Base-by-base conservation (phyloP, 2,113 vertebrate genomes). In the Bubalus kerabau region DNA sequence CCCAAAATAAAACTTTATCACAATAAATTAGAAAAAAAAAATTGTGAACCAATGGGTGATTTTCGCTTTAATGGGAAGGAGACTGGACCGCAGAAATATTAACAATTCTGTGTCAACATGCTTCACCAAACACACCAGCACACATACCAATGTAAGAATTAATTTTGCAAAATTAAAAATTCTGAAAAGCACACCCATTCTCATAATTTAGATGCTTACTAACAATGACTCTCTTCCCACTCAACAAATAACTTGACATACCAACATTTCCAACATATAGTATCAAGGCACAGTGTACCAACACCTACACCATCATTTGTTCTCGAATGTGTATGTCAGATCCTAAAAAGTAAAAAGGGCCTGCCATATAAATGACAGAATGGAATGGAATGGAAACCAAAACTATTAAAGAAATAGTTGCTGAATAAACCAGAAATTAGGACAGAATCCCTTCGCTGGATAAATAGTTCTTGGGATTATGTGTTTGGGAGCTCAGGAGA, bases 191-290 rank as follows among this genome's bases (percentile, higher is more conserved):
- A 76, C 40, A 76, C 12, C 23, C 40, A 62, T 60, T 95, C 64
- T 97, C 90, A 76, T 87, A 64, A 93, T 87, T 96, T 83, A 94
- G 57, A 96, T 95, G 71, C 48, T 95, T 96, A 97, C 21, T 59
- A 95, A 92, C 46, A 97, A 91, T 67, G 57, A 50, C 60, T 92
- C 43, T 94, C 57, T 83, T 95, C 43, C 87, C 90, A 92, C 19
- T 64, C 78, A 78, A 96, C 43, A 95, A 97, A 88, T 92, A 92
- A 23, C 74, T 94, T 64, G 28, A 97, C 60, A 95, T 86, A 76
- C 36, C 91, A 90, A 97, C 93, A 96, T 95, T 95, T 81, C 88
- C 67, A 67, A 82, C 50, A 86, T 54, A 81, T 24, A 50, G 90
- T 87, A 81, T 81, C 80, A 90, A 84, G 23, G 15, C 46, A 90